Evolutionary conservation across 2,888 invertebrate species (phyloP).

Genomic region (Alloplasta piceator): DNA sequence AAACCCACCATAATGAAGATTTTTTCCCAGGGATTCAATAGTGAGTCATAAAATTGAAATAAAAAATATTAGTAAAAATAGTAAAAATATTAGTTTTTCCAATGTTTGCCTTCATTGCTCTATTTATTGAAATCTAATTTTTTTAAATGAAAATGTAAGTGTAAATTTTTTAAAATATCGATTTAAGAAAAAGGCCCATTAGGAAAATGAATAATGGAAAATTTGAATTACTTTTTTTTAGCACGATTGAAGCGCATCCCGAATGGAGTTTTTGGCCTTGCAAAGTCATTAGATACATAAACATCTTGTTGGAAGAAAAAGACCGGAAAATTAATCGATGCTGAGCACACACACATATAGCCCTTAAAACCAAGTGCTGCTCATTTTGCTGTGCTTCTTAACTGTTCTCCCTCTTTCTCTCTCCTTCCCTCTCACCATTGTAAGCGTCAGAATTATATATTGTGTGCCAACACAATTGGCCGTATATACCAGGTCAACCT

Average conservation of each 20-base stretch:
- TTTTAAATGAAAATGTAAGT: too few species aligned
- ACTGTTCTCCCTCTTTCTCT: conserved; percentile 25
- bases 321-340: conserved; percentile 51
- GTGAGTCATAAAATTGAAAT: too few species aligned
- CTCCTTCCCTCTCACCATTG: conserved; percentile 38
- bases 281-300: neutral
- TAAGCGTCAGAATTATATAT: conserved; percentile 54
- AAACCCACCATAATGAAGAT: too few species aligned
- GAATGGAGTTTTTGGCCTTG: neutral
- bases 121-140: too few species aligned
- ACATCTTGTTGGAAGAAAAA: neutral
- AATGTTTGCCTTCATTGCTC: too few species aligned
- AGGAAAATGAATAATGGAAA: neutral
- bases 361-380: conserved; percentile 25
- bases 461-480: conserved; percentile 63
- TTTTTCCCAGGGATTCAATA: too few species aligned
- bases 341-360: conserved; percentile 11
- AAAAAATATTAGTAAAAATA: too few species aligned
- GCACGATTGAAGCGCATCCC: too few species aligned
- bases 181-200: neutral
- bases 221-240: neutral
- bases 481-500: conserved; percentile 53
- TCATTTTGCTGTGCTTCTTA: conserved; percentile 23
- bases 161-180: too few species aligned
- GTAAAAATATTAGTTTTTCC: too few species aligned